Conservation (phyloP, 2,888 invertebrate species). For the Drosophila silvestris region DNA sequence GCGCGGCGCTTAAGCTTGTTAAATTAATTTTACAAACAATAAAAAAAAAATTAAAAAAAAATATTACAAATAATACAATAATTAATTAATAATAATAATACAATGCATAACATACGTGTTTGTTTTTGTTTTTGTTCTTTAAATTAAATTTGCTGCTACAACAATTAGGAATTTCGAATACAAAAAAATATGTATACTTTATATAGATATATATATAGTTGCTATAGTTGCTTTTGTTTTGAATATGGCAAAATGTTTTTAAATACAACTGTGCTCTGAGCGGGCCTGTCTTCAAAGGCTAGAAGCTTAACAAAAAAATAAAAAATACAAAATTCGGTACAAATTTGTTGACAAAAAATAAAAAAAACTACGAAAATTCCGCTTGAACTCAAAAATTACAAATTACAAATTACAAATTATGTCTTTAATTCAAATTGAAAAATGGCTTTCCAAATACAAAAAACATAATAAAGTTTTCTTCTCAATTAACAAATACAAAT, state of each 20-base stretch:
- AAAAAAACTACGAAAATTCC: not conserved
- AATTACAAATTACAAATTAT: not conserved
- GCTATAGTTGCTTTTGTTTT: constrained; percentile 1
- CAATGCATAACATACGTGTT: constrained; percentile 33
- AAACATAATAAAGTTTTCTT: no score
- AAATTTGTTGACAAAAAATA: not conserved
- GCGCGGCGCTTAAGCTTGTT: constrained; percentile 40
- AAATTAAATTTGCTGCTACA: constrained; percentile 76
- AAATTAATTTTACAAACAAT: constrained; percentile 10
- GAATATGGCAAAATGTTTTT: constrained; percentile 51
- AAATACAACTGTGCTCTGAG: constrained; percentile 57
- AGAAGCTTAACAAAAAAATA: constrained; percentile 38
- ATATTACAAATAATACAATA: constrained; percentile 46
- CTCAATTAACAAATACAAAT: not conserved
- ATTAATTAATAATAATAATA: constrained; percentile 44
- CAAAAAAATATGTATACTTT: constrained; percentile 23
- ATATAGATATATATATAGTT: not conserved
- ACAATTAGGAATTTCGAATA: constrained; percentile 70
- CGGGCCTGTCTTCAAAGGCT: constrained; percentile 64
- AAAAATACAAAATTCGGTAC: not conserved
- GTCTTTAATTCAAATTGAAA: not conserved
- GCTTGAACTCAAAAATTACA: not conserved
- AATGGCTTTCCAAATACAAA: not conserved
- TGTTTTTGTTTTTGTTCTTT: constrained; percentile 13
- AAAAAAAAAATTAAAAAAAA: constrained; percentile 39